Percentiles rank a stretch among this genome's conserved stretches.
Evolutionary conservation across 1,140 invertebrate genomes (phyloP).

Genomic region (Daktulosphaira vitifoliae): DNA sequence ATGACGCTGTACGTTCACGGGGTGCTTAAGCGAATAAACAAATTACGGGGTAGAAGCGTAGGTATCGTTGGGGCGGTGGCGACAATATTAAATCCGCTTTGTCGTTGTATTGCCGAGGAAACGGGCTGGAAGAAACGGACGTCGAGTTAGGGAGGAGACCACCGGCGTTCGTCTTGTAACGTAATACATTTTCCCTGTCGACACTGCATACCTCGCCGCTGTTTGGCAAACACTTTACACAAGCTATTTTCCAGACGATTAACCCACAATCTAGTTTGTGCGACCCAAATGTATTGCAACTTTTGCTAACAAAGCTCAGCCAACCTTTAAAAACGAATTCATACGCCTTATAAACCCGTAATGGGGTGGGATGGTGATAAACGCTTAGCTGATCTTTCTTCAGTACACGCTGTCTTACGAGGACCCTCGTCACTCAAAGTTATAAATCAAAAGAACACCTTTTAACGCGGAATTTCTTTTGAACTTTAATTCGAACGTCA

Average conservation of each 20-base stretch:
- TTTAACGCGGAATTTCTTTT: too few species aligned
- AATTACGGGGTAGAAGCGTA: neutral
- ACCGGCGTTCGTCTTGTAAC: neutral
- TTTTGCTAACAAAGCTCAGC: conserved; percentile 28
- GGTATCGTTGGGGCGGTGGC: neutral
- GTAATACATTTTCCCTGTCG: conserved; percentile 22
- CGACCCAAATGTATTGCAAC: too few species aligned
- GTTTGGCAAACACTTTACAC: neutral
- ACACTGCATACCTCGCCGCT: conserved; percentile 2
- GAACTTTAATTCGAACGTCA: too few species aligned
- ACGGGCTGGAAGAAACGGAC: conserved; percentile 12
- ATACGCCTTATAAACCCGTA: conserved; percentile 8
- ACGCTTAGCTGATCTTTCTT: neutral
- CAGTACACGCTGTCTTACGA: too few species aligned
- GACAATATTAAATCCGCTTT: conserved; percentile 8
- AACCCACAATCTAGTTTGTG: conserved; percentile 31
- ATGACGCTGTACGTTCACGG: neutral
- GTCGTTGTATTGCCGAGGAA: neutral
- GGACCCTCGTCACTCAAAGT: too few species aligned
- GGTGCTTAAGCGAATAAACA: neutral
- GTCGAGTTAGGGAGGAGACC: neutral
- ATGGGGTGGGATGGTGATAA: neutral
- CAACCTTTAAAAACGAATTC: conserved; percentile 30
- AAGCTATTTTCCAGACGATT: conserved; percentile 33
- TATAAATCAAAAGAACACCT: too few species aligned